These are phyloP conservation scores for Ornithoptera alexandrae DNA, from an alignment of 2,888 invertebrate species.

Conservation along the genomic window DNA sequence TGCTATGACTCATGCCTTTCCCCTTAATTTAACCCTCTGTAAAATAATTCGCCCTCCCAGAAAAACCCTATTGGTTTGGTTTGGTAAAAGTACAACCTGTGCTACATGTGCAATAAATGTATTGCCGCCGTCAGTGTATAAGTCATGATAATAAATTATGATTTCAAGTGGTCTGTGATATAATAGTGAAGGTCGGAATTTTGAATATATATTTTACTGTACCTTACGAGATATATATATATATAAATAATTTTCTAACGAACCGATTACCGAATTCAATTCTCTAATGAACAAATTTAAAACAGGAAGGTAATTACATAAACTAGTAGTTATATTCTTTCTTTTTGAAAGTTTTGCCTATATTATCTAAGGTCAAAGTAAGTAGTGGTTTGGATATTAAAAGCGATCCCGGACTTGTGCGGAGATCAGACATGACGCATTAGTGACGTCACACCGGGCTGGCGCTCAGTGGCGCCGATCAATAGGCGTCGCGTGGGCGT, in stretches of 20 bases:
- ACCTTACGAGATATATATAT: too few species aligned
- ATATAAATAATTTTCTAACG: too few species aligned
- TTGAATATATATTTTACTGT: too few species aligned
- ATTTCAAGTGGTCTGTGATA: neutral
- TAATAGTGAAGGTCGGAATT: neutral
- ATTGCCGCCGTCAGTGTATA: slow-evolving; percentile 4
- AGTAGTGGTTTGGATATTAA: neutral
- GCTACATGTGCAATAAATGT: too few species aligned
- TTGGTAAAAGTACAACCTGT: slow-evolving; percentile 9
- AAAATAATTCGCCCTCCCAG: slow-evolving; percentile 27
- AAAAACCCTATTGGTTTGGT: slow-evolving; percentile 21
- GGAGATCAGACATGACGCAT: slow-evolving; percentile 65
- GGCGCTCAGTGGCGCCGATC: slow-evolving; percentile 66
- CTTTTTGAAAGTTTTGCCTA: neutral
- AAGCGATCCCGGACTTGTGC: slow-evolving; percentile 41
- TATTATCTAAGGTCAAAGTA: neutral
- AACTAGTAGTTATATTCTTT: neutral
- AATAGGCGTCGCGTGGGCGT: slow-evolving; percentile 65
- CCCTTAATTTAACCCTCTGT: slow-evolving; percentile 30
- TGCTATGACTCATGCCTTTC: slow-evolving; percentile 20
- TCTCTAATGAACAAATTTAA: too few species aligned
- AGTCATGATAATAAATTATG: neutral
- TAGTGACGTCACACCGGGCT: slow-evolving; percentile 57
- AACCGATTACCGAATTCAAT: too few species aligned
- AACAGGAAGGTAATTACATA: neutral